Conservation (phyloP, 2,797 vertebrate species). For the Gymnothorax javanicus region DNA sequence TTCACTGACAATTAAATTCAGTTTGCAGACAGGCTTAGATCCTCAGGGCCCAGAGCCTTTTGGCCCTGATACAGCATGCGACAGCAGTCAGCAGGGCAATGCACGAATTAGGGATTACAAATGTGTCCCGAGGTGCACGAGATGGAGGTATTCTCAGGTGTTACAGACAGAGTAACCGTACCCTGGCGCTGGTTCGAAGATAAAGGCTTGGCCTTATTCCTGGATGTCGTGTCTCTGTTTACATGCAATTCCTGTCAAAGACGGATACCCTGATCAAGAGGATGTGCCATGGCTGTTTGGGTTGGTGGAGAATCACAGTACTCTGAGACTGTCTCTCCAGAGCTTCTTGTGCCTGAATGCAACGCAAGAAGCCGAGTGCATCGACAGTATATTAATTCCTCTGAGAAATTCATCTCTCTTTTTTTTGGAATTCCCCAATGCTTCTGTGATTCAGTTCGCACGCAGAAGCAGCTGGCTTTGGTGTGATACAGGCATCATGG, state of each 20-base stretch:
- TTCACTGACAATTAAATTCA: background rate
- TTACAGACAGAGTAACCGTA: slow-evolving; percentile 15
- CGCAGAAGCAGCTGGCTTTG: background rate
- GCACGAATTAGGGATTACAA: slow-evolving; percentile 13
- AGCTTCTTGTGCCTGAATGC: background rate
- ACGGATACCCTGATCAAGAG: background rate
- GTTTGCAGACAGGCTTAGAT: background rate
- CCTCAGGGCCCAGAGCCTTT: background rate
- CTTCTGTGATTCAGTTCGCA: background rate
- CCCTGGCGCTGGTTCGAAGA: slow-evolving; percentile 9
- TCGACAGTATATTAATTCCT: background rate
- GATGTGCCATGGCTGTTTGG: background rate
- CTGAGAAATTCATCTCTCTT: background rate
- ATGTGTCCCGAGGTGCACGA: slow-evolving; percentile 5
- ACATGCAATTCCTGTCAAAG: background rate
- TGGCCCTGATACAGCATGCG: background rate
- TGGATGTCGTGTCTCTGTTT: background rate
- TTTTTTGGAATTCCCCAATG: background rate
- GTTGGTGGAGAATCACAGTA: background rate
- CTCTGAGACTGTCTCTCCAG: background rate
- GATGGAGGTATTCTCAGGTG: background rate
- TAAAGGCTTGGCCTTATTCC: slow-evolving; percentile 11
- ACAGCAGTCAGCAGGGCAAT: background rate
- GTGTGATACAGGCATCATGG: background rate
- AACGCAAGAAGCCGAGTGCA: too few relatives aligned